Conservation (phyloP, 2,113 vertebrate species). For the Cheirogaleus medius region DNA sequence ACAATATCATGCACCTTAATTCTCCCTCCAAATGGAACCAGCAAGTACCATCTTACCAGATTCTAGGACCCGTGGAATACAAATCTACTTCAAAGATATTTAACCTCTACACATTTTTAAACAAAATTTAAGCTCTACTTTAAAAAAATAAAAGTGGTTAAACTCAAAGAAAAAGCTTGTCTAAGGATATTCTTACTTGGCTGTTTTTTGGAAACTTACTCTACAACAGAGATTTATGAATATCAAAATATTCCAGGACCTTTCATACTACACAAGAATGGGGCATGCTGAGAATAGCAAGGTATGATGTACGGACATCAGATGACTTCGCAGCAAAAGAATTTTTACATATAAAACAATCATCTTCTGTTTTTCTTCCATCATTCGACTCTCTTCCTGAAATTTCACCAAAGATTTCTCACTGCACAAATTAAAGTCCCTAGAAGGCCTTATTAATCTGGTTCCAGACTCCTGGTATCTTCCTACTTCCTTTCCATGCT, state of each 20-base stretch:
- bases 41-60: background rate
- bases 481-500: background rate
- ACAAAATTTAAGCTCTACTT: background rate
- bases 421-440: background rate
- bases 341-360: background rate
- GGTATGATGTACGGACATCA: background rate
- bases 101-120: background rate
- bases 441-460: background rate
- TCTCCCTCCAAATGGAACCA: constrained; percentile 82
- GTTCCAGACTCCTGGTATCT: background rate
- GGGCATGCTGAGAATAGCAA: background rate
- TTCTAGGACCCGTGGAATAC: background rate
- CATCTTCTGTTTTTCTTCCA: background rate
- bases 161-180: constrained; percentile 2
- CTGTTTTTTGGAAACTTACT: background rate
- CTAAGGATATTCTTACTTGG: constrained; percentile 11
- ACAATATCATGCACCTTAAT: constrained; percentile 83
- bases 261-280: background rate
- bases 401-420: background rate
- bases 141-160: background rate
- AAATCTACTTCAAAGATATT: constrained; percentile 19
- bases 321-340: background rate
- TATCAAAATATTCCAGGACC: background rate
- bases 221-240: background rate
- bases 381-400: background rate